phyloP scores from a whole-genome alignment of 2,888 invertebrate genomes.

The Pyrgus malvae region DNA sequence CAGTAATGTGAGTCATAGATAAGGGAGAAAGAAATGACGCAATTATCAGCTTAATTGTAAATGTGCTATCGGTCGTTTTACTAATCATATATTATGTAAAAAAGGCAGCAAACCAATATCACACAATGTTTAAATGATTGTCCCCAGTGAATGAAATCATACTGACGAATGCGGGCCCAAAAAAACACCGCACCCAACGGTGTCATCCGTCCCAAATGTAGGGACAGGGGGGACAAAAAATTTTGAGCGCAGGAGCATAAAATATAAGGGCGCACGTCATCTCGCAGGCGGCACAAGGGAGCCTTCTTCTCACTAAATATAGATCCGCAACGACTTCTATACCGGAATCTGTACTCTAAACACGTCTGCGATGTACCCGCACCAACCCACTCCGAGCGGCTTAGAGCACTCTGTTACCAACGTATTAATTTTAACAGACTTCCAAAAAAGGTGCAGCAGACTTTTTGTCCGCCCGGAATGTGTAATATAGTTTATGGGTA shows the following conservation, averaged over 20 bases:
- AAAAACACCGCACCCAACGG: conserved; percentile 49
- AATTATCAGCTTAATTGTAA: not conserved
- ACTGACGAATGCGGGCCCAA: conserved; percentile 63
- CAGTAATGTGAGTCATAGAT: not conserved
- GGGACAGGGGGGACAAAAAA: conserved; percentile 29
- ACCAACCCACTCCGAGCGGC: conserved; percentile 14
- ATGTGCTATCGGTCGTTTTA: not conserved
- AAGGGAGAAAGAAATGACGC: not conserved
- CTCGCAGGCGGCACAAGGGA: conserved; percentile 44
- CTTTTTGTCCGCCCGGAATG: conserved; percentile 16
- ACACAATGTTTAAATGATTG: conserved; percentile 26
- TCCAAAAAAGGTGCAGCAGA: conserved; percentile 28
- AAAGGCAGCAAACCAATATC: conserved; percentile 23
- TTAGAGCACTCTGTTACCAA: conserved; percentile 8
- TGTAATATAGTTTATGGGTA: conserved; percentile 19
- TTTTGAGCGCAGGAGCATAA: conserved; percentile 12
- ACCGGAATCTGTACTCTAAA: conserved; percentile 62
- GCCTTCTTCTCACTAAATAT: conserved; percentile 63
- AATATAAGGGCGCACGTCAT: conserved; percentile 29
- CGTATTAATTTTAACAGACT: conserved; percentile 33
- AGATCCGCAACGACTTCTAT: conserved; percentile 52
- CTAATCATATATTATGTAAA: not conserved
- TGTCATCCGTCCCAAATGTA: conserved; percentile 46
- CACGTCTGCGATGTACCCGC: conserved; percentile 47
- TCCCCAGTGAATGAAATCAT: conserved; percentile 34